Evolutionary conservation across 2,888 invertebrate genomes (phyloP).

Genomic region (Isoperla grammatica): DNA sequence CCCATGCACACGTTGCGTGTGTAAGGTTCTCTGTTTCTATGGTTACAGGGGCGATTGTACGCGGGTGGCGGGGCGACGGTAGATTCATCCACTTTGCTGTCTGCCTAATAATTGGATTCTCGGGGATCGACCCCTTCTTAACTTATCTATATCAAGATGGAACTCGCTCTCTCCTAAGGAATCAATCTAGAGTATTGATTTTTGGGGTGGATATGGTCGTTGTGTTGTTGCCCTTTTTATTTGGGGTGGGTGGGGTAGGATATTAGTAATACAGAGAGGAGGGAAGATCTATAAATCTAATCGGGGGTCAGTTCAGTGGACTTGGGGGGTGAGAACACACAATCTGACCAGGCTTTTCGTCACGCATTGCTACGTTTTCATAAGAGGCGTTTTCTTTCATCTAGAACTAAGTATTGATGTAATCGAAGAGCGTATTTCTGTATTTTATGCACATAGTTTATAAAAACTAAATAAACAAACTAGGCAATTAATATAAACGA

Average conservation of each 20-base stretch:
- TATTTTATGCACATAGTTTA: too few species aligned
- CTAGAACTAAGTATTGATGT: too few species aligned
- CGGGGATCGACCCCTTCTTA: conserved; percentile 19
- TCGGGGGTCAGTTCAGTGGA: background rate
- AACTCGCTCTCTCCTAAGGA: conserved; percentile 11
- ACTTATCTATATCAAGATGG: conserved; percentile 27
- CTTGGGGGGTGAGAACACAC: background rate
- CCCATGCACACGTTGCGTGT: conserved; percentile 7
- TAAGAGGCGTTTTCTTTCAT: too few species aligned
- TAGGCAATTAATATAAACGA: too few species aligned
- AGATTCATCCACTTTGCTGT: conserved; percentile 27
- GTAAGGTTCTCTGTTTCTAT: conserved; percentile 22
- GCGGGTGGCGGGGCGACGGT: conserved; percentile 7
- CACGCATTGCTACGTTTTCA: too few species aligned
- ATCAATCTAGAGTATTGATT: conserved; percentile 25
- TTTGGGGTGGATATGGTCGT: conserved; percentile 18
- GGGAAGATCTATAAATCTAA: too few species aligned
- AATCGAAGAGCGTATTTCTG: too few species aligned
- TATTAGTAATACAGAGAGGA: background rate
- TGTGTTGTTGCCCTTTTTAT: conserved; percentile 8
- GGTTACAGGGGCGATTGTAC: conserved; percentile 14
- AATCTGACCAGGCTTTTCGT: too few species aligned
- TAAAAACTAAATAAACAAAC: too few species aligned
- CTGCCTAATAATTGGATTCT: conserved; percentile 28
- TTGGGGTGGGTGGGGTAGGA: conserved; percentile 9